phyloP scores from a whole-genome alignment of 2,797 vertebrate genomes.

The Hoplostethus atlanticus region DNA sequence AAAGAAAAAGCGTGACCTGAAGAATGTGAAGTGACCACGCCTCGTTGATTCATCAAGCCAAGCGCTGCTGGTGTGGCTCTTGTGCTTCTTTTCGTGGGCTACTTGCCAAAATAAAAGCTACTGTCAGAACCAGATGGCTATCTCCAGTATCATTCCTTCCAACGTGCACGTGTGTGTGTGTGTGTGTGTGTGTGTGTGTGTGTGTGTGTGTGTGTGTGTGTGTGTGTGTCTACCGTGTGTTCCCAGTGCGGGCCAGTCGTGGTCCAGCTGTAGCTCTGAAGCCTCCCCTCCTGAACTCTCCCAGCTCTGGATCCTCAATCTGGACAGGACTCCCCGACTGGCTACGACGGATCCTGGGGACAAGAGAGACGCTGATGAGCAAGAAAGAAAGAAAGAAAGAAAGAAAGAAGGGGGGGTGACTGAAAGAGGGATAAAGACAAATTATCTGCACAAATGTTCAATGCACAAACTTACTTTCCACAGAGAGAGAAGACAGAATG shows the following conservation, averaged over 20 bases:
- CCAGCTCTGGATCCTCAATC: constrained; percentile 86
- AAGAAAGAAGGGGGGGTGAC: not conserved
- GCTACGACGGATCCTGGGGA: constrained; percentile 92
- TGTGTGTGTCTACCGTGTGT: constrained; percentile 66
- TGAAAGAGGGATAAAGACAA: not conserved
- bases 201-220: not conserved
- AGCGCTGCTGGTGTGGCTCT: too few relatives aligned
- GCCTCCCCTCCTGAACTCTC: constrained; percentile 93
- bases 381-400: not conserved
- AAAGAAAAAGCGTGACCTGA: constrained; percentile 2
- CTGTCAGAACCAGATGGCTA: too few relatives aligned
- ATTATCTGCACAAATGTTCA: not conserved
- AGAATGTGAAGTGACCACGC: too few relatives aligned
- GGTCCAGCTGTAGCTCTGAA: constrained; percentile 94
- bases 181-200: not conserved
- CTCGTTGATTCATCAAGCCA: too few relatives aligned
- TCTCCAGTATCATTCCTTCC: too few relatives aligned
- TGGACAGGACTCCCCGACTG: constrained; percentile 93
- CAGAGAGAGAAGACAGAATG: not conserved
- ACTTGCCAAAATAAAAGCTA: too few relatives aligned
- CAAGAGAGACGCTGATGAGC: not conserved
- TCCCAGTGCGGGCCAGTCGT: constrained; percentile 86
- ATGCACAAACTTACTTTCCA: not conserved
- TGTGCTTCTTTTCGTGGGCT: too few relatives aligned
- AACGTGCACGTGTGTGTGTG: too few relatives aligned